Conservation (phyloP, 2,113 vertebrate genomes). For the Zosterops hypoxanthus region DNA sequence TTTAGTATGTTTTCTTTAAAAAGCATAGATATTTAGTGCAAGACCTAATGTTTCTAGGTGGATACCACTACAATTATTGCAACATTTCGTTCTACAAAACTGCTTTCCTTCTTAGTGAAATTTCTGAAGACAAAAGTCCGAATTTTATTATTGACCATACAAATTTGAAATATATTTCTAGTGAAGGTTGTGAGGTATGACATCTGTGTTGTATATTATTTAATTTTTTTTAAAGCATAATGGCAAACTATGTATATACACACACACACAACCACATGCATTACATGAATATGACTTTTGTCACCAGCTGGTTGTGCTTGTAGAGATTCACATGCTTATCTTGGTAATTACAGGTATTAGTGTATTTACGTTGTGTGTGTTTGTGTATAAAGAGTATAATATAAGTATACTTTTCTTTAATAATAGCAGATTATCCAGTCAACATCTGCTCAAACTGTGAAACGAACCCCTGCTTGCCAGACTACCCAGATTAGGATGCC, state of each 20-base stretch:
- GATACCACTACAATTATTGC: neutral
- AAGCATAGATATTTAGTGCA: neutral
- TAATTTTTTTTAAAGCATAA: neutral
- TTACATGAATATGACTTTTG: slow-evolving; percentile 47
- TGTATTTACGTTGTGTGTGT: slow-evolving; percentile 57
- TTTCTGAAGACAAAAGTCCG: neutral
- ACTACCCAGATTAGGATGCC: slow-evolving; percentile 84
- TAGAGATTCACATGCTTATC: slow-evolving; percentile 34
- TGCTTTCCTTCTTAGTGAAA: neutral
- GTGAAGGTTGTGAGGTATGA: slow-evolving; percentile 11
- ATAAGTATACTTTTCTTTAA: slow-evolving; percentile 64
- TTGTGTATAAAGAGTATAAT: slow-evolving; percentile 68
- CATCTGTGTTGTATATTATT: neutral
- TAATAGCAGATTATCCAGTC: slow-evolving; percentile 68
- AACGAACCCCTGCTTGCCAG: slow-evolving; percentile 72
- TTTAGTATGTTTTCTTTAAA: slow-evolving; percentile 8
- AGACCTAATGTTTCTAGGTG: neutral
- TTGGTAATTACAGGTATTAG: slow-evolving; percentile 40
- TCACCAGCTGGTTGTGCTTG: slow-evolving; percentile 52
- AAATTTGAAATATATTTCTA: slow-evolving; percentile 3
- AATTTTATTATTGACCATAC: neutral
- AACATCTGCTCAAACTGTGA: slow-evolving; percentile 78
- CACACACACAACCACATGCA: slow-evolving; percentile 50
- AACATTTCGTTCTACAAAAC: neutral
- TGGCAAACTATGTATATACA: neutral